phyloP scores from a whole-genome alignment of 1,140 invertebrate species.

The Drosophila athabasca region DNA sequence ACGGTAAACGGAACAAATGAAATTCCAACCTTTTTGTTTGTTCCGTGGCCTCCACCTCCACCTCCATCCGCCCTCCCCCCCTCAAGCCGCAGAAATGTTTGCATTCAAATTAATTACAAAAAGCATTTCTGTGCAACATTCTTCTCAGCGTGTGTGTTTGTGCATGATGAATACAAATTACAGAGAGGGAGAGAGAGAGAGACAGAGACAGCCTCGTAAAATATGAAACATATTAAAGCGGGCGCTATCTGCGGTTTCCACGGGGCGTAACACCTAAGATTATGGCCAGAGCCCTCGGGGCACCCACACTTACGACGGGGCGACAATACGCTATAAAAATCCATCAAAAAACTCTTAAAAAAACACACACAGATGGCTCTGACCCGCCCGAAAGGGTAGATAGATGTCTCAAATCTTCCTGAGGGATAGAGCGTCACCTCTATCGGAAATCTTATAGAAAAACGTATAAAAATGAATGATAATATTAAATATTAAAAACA shows the following conservation, averaged over 20 bases:
- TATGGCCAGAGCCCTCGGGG: not conserved
- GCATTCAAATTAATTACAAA: slow-evolving; percentile 73
- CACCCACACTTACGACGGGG: not conserved
- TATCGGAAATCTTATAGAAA: too few relatives aligned
- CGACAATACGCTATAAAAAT: slow-evolving; percentile 42
- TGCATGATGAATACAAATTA: slow-evolving; percentile 51
- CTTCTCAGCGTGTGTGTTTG: not conserved
- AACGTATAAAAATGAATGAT: too few relatives aligned
- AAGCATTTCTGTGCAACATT: slow-evolving; percentile 6
- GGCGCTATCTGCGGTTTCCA: not conserved
- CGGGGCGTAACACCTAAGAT: slow-evolving; percentile 32
- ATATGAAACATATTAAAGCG: slow-evolving; percentile 40
- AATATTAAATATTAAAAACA: too few relatives aligned
- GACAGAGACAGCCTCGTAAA: slow-evolving; percentile 17
- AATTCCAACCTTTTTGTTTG: slow-evolving; percentile 30
- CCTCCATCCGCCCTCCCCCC: too few relatives aligned
- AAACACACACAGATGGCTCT: slow-evolving; percentile 1
- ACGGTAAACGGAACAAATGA: slow-evolving; percentile 46
- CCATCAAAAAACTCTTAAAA: slow-evolving; percentile 21
- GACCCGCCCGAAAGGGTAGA: not conserved
- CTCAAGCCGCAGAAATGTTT: slow-evolving; percentile 43
- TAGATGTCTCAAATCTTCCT: too few relatives aligned
- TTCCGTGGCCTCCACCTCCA: not conserved
- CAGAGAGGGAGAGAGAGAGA: slow-evolving; percentile 5
- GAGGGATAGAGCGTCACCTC: too few relatives aligned